A percentile compares a stretch with the other conserved stretches of the same genome.
phyloP scores from a whole-genome alignment of 2,888 invertebrate species.

The Rotaria sp. region DNA sequence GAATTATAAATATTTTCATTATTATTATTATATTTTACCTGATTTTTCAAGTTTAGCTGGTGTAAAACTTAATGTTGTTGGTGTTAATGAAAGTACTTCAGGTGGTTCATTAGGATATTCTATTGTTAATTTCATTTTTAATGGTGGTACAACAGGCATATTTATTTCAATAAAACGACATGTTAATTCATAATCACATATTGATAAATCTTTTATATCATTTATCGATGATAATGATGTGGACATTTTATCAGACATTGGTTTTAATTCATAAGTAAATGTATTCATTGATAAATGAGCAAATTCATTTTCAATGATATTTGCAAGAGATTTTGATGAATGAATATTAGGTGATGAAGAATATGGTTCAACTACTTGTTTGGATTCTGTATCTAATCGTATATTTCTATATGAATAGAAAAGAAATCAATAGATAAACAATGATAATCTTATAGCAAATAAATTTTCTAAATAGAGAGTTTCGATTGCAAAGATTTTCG shows the following conservation, averaged over 20 bases:
- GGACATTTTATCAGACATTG: background rate
- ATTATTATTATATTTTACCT: background rate
- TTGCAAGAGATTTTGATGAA: background rate
- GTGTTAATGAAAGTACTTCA: slow-evolving; percentile 24
- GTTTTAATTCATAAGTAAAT: background rate
- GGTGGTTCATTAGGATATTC: slow-evolving; percentile 4
- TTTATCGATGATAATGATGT: background rate
- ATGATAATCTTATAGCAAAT: background rate
- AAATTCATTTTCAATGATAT: slow-evolving; percentile 28
- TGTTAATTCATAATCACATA: background rate
- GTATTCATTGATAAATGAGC: background rate
- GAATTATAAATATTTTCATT: background rate
- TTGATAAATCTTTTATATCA: background rate
- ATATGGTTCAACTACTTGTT: background rate
- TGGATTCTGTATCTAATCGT: background rate
- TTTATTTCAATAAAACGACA: background rate
- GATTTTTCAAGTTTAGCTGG: slow-evolving; percentile 2
- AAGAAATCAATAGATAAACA: background rate
- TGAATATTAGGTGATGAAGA: background rate
- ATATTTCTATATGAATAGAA: background rate
- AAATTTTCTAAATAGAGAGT: too few relatives aligned
- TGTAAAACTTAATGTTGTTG: background rate
- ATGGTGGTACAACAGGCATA: slow-evolving; percentile 9
- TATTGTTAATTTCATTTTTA: slow-evolving; percentile 1
- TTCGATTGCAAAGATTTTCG: too few relatives aligned